Conservation (phyloP, 2,888 invertebrate species). For the Acanthosepion pharaonis region DNA sequence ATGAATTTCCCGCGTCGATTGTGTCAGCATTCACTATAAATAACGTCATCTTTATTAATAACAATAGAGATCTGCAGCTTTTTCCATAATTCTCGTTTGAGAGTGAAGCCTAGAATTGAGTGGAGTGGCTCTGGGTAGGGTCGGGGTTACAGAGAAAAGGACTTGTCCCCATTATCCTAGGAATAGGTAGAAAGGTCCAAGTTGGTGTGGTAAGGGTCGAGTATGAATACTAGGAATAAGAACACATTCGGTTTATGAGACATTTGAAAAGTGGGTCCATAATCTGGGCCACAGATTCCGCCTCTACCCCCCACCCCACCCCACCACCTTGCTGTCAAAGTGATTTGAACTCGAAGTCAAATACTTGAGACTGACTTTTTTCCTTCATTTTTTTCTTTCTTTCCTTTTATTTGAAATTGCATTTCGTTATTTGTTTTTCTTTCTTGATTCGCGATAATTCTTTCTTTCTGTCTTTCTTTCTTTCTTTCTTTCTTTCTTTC, state of each 20-base stretch:
- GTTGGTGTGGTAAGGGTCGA: neutral
- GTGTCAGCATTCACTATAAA: neutral
- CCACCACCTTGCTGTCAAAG: neutral
- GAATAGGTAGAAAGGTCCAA: neutral
- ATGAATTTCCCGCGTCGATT: neutral
- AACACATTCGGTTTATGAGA: neutral
- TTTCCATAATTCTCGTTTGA: neutral
- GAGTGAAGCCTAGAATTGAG: neutral
- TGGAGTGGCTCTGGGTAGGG: neutral
- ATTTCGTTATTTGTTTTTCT: neutral
- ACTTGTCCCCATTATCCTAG: neutral
- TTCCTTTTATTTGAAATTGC: neutral
- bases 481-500: conserved; percentile 36
- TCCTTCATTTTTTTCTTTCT: neutral
- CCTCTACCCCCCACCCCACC: neutral
- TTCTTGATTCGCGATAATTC: neutral
- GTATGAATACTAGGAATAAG: neutral
- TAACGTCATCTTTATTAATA: neutral
- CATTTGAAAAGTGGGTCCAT: neutral
- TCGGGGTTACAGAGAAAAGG: neutral
- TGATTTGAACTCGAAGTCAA: neutral
- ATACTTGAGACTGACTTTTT: neutral
- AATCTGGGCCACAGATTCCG: neutral
- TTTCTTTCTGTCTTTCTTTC: conserved; percentile 24
- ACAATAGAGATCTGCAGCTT: neutral